phyloP scores from a whole-genome alignment of 2,888 invertebrate genomes.

The Lysandra bellargus region DNA sequence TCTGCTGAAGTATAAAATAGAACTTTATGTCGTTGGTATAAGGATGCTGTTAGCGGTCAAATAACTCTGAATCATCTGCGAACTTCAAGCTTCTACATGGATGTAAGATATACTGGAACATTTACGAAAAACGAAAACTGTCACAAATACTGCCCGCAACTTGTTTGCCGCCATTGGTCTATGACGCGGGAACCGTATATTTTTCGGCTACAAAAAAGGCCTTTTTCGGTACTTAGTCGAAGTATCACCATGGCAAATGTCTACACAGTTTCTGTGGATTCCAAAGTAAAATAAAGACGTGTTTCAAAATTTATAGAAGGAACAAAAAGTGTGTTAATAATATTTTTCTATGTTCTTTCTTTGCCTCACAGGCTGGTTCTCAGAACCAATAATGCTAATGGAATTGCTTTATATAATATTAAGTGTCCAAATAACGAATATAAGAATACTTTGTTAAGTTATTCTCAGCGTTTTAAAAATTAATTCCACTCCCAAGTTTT shows the following conservation, averaged over 20 bases:
- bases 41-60: background rate
- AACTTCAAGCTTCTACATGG: background rate
- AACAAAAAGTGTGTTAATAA: too few species aligned
- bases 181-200: too few species aligned
- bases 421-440: background rate
- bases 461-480: constrained; percentile 33
- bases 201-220: too few species aligned
- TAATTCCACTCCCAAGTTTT: constrained; percentile 20
- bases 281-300: too few species aligned
- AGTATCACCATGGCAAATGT: too few species aligned
- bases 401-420: background rate
- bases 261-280: too few species aligned
- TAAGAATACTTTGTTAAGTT: constrained; percentile 31
- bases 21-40: background rate
- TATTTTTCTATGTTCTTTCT: too few species aligned
- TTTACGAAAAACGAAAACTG: background rate
- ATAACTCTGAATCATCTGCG: background rate
- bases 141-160: background rate
- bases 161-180: too few species aligned
- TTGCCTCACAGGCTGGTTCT: background rate
- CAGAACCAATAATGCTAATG: background rate
- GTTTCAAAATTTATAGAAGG: too few species aligned
- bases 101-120: background rate
- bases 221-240: too few species aligned
- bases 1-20: background rate